Base-by-base conservation (phyloP, 1,140 invertebrate genomes). In the Procambarus clarkii region DNA sequence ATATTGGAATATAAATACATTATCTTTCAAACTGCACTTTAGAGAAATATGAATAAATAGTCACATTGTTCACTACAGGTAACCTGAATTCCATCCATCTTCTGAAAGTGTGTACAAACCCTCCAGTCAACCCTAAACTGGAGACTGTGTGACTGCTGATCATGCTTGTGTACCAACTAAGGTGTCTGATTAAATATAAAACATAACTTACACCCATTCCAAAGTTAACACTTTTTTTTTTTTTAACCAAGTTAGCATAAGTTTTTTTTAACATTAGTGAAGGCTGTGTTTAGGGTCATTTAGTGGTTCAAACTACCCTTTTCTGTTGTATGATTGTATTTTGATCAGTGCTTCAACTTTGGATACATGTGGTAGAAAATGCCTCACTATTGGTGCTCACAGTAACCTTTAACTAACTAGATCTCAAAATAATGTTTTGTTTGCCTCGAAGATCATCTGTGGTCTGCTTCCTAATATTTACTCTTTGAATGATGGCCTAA, bases 211-310 rank as follows among this genome's bases (percentile, higher is more conserved):
- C 21, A 69, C 78, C 60, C 86, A 88, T 88, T 88, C 86, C 86
- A 88, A 88, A 88, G 77, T 88, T 74, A 77, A 82, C 78, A 71
- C 71, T 34, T 44, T 46, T 34, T 44, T 58, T 83, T 44, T 64
- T 64, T 69, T 88, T 88, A 88, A 88, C 77, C 86, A 88, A 48
- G 86, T 88, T 69, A 88, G 77, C 44, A 46, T 88, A 81, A 88
- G 86, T 80, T 81, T 71, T 34, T 34, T 86, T 74, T 86, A 86
- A 86, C 85, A 48, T 24, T 86, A 77, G 85, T 60, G 24, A 86
- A 58, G 85, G 85, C 85, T 86, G 85, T 86, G 85, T 86, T 78
- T 48, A 34, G 76, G 76, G 85, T 44, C 11, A 18, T 54, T 34
- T 34, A 34, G 34, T 34, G 34, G 34, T 34, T 45, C 21, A 46